Evolutionary conservation across 2,797 vertebrate genomes (phyloP), one percentile per base, ranked within the genome.

Genomic region (Ataeniobius toweri): DNA sequence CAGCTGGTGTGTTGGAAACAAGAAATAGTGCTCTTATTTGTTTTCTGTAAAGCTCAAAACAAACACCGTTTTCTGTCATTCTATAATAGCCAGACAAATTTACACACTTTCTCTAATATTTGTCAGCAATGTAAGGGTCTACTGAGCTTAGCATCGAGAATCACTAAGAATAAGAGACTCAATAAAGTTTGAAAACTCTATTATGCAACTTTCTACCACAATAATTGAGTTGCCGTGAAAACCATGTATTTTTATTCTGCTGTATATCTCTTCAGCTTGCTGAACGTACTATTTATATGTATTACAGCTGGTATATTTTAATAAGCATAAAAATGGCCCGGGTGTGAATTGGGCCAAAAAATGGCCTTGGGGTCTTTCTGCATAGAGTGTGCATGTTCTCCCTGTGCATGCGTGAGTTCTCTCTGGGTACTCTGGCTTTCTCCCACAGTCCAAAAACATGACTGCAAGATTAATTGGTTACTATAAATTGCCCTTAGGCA

Each of bases 161-260:
- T 73, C 71, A 55, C 50, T 70, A 55, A 71, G 53, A 24, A 39
- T 22, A 80, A 73, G 2, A 75, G 71, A 58, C 69, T 82, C 14
- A 41, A 63, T 65, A 2, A 69, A 73, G 53, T 79, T 76, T 73
- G 88, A 58, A 81, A 14, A 7, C 53, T 79, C 6, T 44, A 72
- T 74, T 76, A 16, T 63, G 65, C 26, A 0, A 55, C 22, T 6
- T 56, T 44, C 18, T 26, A 26, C 44, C n/a, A 12, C 26, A 70
- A 68, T 68, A 44, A 41, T 68, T 6, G 13, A n/a, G 22, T 2
- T 44, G 44, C 39, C 36, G 12, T 68, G 6, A 68, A 44, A 65
- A 24, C 14, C 26, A 61, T 65, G 39, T 22, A 16, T 65, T 65
- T 67, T 55, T 55, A 22, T 22, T 24, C 53, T 55, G 22, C 20